phyloP scores from a whole-genome alignment of 2,797 vertebrate genomes.

The Tragopan temminckii region DNA sequence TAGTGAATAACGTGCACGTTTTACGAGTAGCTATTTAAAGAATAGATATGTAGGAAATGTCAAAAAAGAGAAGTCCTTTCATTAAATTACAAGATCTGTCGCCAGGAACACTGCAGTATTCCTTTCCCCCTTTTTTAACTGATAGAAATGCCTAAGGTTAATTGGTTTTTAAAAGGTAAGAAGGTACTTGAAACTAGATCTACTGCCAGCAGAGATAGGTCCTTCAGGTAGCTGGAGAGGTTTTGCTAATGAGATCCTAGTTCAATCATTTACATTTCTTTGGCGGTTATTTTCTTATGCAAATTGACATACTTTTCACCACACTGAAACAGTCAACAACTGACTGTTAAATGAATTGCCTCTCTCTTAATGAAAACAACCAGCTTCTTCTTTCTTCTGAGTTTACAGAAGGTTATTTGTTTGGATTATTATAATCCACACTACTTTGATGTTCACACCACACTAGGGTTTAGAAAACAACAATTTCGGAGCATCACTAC shows the following conservation, averaged over 20 bases:
- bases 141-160: conserved; percentile 50
- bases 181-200: conserved; percentile 69
- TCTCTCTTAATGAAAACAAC: conserved; percentile 64
- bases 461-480: conserved; percentile 62
- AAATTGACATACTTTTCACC: conserved; percentile 65
- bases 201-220: conserved; percentile 24
- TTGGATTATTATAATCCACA: conserved; percentile 74
- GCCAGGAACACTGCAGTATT: background rate
- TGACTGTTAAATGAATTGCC: conserved; percentile 45
- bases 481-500: conserved; percentile 38
- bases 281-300: conserved; percentile 75
- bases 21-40: background rate
- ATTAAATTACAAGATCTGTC: conserved; percentile 16
- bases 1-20: background rate
- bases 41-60: background rate
- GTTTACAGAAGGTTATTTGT: conserved; percentile 70
- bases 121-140: background rate
- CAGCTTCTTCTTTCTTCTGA: conserved; percentile 33
- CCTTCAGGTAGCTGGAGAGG: conserved; percentile 68
- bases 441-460: conserved; percentile 60
- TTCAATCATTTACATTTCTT: conserved; percentile 72
- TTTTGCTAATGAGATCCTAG: conserved; percentile 65
- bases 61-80: background rate
- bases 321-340: conserved; percentile 40
- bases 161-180: conserved; percentile 72